phyloP scores from a whole-genome alignment of 2,888 invertebrate genomes.

The Boloria euphrosyne region DNA sequence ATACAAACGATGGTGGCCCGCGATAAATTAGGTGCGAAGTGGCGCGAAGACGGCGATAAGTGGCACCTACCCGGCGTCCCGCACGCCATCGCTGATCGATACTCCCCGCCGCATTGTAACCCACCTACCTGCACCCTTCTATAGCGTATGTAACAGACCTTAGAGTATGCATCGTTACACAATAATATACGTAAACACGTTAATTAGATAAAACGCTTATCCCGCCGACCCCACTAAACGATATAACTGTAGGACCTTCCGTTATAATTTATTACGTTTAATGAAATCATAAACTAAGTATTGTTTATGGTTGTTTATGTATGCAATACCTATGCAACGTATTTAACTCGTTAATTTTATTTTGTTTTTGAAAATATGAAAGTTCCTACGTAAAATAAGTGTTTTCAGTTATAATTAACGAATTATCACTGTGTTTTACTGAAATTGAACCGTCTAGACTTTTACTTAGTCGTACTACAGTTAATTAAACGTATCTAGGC shows the following conservation, averaged over 20 bases:
- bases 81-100: slow-evolving; percentile 55
- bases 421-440: slow-evolving; percentile 1
- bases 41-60: slow-evolving; percentile 77
- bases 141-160: slow-evolving; percentile 8
- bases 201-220: slow-evolving; percentile 21
- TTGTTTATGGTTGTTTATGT: too few species aligned
- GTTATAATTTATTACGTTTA: neutral
- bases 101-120: slow-evolving; percentile 43
- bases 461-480: slow-evolving; percentile 46
- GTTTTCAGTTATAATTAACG: neutral
- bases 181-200: slow-evolving; percentile 1
- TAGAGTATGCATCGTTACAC: slow-evolving; percentile 13
- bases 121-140: slow-evolving; percentile 30
- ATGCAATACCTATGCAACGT: neutral
- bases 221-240: neutral
- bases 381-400: neutral
- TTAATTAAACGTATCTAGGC: slow-evolving; percentile 57
- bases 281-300: too few species aligned
- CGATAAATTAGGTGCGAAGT: slow-evolving; percentile 79
- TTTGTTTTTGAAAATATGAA: neutral
- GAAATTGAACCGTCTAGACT: slow-evolving; percentile 62
- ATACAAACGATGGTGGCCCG: slow-evolving; percentile 41
- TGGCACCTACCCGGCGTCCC: slow-evolving; percentile 55
- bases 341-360: neutral
- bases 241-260: neutral